Evolutionary conservation across 2,888 invertebrate species (phyloP), one percentile per base, ranked within the genome.

Genomic region (Tinea semifulvella): DNA sequence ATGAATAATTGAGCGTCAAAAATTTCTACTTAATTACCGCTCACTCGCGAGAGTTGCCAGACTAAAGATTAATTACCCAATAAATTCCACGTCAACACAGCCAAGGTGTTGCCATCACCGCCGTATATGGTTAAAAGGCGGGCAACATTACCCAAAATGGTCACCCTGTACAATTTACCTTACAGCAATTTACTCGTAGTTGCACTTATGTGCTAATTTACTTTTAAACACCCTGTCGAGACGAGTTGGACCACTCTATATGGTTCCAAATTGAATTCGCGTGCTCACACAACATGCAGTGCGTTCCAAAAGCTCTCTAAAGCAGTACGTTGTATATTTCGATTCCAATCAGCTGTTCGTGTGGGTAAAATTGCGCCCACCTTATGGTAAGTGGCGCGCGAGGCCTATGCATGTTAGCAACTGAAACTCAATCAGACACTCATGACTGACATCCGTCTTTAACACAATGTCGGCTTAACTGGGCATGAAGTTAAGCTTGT

Each of bases 51-150:
- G 51, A 53, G 47, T 53, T 51, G 51, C 49, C 50, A 54, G 44
- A 50, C 50, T 45, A 26, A 25, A 50, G 43, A 51, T 40, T 51
- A 54, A 55, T 54, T 53, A 46, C 47, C 38, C 42, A 43, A 52
- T 58, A 56, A 58, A 56, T 55, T 42, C 35, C 36, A 22, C 16
- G 28, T 45, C 46, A 48, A 51, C 49, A 48, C 46, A 11, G 43
- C 36, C 44, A 31, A 50, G 50, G 46, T 48, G 48, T 46, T 47
- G 47, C 47, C 45, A 28, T n/a, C 22, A 8, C 25, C n/a, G 11
- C 45, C 45, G 19, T 45, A 45, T 45, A 42, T n/a, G 42, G 45
- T 19, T 14, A 42, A 45, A 42, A 20, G 20, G 35, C 14, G 42
- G 42, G 27, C 13, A 17, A 20, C 42, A 42, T 45, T 42, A 28